These are phyloP conservation scores for Troides aeacus DNA, from an alignment of 2,888 invertebrate genomes.

Conservation along the genomic window DNA sequence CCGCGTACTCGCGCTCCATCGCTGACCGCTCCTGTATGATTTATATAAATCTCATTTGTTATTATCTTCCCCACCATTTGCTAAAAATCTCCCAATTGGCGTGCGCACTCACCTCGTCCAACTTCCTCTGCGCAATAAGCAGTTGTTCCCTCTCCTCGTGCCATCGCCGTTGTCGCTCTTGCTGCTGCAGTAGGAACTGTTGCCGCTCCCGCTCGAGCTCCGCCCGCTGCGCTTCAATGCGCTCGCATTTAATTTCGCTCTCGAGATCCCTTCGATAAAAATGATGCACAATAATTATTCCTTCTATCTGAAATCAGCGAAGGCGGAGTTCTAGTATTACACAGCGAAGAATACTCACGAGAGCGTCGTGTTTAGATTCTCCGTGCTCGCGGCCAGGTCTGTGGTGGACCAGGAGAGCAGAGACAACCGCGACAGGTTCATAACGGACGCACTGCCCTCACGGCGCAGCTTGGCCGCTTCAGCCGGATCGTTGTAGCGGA, in stretches of 20 bases:
- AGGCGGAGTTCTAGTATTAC: background rate
- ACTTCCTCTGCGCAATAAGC: slow-evolving; percentile 84
- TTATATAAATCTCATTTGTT: background rate
- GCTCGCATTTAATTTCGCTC: slow-evolving; percentile 78
- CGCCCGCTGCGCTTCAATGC: slow-evolving; percentile 82
- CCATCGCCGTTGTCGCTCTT: slow-evolving; percentile 62
- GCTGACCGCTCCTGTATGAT: slow-evolving; percentile 72
- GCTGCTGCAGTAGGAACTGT: slow-evolving; percentile 80
- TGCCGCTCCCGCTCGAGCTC: slow-evolving; percentile 81
- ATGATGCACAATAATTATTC: too few relatives aligned
- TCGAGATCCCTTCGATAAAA: slow-evolving; percentile 58
- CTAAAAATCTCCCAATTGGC: too few relatives aligned
- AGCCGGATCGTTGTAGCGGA: slow-evolving; percentile 93
- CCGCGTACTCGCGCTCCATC: slow-evolving; percentile 85
- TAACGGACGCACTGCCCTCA: slow-evolving; percentile 84
- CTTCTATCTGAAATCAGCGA: background rate
- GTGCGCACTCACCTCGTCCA: slow-evolving; percentile 75
- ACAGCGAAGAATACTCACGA: slow-evolving; percentile 50
- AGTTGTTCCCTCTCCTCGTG: slow-evolving; percentile 80
- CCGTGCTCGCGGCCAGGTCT: slow-evolving; percentile 87
- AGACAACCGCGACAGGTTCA: slow-evolving; percentile 90
- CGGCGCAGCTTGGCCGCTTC: slow-evolving; percentile 91
- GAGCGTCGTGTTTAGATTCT: slow-evolving; percentile 79
- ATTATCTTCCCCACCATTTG: background rate
- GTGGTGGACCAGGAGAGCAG: slow-evolving; percentile 90